Conservation (phyloP, 2,797 vertebrate genomes). For the Poeciliopsis gracilis region DNA sequence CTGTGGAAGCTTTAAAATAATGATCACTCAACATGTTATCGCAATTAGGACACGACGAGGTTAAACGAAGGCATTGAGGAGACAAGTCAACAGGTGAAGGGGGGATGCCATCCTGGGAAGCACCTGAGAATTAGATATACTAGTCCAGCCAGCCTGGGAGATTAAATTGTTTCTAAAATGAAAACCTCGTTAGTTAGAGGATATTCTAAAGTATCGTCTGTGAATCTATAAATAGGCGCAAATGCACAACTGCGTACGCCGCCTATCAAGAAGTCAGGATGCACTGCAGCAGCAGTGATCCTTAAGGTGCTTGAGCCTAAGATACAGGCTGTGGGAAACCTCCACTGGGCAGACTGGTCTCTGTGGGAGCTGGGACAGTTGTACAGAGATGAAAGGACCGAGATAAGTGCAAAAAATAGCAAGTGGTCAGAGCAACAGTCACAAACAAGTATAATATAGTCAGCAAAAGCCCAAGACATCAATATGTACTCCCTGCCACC, state of each 20-base stretch:
- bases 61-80: neutral
- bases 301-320: neutral
- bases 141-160: neutral
- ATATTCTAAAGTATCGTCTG: neutral
- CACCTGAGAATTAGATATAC: neutral
- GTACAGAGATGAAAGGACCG: neutral
- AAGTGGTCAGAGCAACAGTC: neutral
- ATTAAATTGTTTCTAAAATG: neutral
- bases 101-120: neutral
- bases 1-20: neutral
- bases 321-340: neutral
- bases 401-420: neutral
- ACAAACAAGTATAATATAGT: neutral
- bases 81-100: neutral
- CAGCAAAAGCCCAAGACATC: neutral
- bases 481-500: neutral
- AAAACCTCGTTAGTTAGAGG: neutral
- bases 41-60: neutral
- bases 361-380: neutral
- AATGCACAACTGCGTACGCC: neutral
- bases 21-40: neutral
- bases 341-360: neutral
- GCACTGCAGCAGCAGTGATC: neutral
- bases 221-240: neutral
- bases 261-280: neutral